Evolutionary conservation across 2,113 vertebrate species (phyloP), one percentile per base, ranked within the genome.

Genomic region (Hucho hucho): DNA sequence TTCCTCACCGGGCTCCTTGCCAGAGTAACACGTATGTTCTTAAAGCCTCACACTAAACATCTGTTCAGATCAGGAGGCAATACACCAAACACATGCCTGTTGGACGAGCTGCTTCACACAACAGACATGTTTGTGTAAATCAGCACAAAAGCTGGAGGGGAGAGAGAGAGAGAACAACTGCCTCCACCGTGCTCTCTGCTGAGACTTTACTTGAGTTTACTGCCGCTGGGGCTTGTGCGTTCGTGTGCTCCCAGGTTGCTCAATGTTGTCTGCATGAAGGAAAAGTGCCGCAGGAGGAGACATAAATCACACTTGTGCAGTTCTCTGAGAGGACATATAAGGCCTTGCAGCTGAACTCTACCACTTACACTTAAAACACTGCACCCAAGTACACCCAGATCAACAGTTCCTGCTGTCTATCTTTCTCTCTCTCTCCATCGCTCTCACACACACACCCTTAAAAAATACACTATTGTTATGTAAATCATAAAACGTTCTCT

Each of bases 91-190:
- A 26, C 25, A 68, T 56, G 75, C 29, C 90, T 89, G 89, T 81
- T 68, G 73, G 24, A 75, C n/a, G 72, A 56, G 74, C 76, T 75
- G 59, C 65, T 43, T 13, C 70, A 6, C 65, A 37, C 68, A 49
- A 25, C 43, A 61, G n/a, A 65, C 46, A 76, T 75, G 81, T 72
- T 69, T 43, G 26, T 75, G 68, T 20, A 58, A 74, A 64, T 80
- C 81, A 65, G 22, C 1, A 2, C 56, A 79, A 84, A 88, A 89
- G 89, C 89, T 91, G 87, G 70, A 58, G 16, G 66, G 75, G 47
- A 53, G 43, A 72, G 29, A 29, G 28, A 28, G 53, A 4, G 22
- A 61, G 74, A 85, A 86, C 84, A 88, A 91, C 69, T 64, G 53
- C 69, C 76, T 80, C 78, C 76, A 75, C 79, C 87, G 84, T 86